Conservation (phyloP, 1,140 invertebrate species). For the Planococcus citri region DNA sequence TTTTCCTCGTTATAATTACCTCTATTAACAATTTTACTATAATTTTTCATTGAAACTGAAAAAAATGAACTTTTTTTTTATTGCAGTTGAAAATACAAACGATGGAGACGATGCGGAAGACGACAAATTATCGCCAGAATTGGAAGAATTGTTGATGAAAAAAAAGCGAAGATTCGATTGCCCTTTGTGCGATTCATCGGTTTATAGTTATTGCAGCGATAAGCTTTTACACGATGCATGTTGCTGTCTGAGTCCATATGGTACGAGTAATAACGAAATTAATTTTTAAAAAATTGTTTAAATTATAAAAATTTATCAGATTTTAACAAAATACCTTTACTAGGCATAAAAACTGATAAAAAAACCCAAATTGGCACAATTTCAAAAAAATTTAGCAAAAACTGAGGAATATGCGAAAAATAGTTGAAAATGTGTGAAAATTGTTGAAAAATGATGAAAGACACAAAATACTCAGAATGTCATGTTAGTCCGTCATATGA, state of each 20-base stretch:
- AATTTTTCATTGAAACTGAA: too few relatives aligned
- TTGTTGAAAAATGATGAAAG: too few relatives aligned
- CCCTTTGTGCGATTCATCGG: slow-evolving; percentile 57
- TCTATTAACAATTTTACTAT: too few relatives aligned
- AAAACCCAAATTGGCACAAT: too few relatives aligned
- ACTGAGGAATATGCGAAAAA: too few relatives aligned
- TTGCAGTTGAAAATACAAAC: slow-evolving; percentile 3
- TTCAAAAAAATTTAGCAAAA: too few relatives aligned
- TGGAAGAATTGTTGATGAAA: slow-evolving; percentile 3
- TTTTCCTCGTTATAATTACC: too few relatives aligned
- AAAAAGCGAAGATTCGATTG: slow-evolving; percentile 34
- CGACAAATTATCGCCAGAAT: slow-evolving; percentile 8
- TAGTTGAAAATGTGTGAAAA: too few relatives aligned
- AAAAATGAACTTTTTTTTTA: background rate
- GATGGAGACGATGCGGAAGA: slow-evolving; percentile 21
- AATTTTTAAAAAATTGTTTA: background rate
- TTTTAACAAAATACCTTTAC: too few relatives aligned
- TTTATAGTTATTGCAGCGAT: slow-evolving; percentile 57
- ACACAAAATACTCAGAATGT: too few relatives aligned
- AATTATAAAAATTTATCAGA: background rate
- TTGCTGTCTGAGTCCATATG: slow-evolving; percentile 45
- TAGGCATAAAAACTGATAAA: too few relatives aligned
- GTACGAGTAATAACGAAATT: slow-evolving; percentile 39
- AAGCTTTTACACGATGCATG: slow-evolving; percentile 61
- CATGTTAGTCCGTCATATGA: too few relatives aligned